Percentiles rank a stretch among this genome's conserved stretches.
These are phyloP conservation scores for Bellardia bayeri DNA, from an alignment of 2,888 invertebrate species.

Conservation along the genomic window DNA sequence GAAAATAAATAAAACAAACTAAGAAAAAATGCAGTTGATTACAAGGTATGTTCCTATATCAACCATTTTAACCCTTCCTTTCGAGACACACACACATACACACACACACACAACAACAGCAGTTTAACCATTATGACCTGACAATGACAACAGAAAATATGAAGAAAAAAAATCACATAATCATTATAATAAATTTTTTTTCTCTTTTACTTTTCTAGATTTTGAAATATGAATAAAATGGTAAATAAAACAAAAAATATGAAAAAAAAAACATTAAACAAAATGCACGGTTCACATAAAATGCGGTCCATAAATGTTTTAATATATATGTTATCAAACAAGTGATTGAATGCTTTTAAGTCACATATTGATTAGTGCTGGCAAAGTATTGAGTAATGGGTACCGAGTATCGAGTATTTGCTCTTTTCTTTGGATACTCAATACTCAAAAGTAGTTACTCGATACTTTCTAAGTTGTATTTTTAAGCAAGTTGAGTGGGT, in stretches of 20 bases:
- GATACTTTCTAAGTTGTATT: too few relatives aligned
- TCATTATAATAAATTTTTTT: constrained; percentile 9
- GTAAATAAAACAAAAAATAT: constrained; percentile 15
- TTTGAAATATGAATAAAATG: constrained; percentile 27
- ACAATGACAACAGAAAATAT: constrained; percentile 66
- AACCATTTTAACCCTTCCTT: not conserved
- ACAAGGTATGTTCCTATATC: not conserved
- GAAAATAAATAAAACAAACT: not conserved
- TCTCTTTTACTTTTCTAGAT: constrained; percentile 10
- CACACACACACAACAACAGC: constrained; percentile 3
- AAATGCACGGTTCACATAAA: not conserved
- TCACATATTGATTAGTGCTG: too few relatives aligned
- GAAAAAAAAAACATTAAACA: constrained; percentile 3
- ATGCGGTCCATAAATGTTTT: too few relatives aligned
- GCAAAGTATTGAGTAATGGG: too few relatives aligned
- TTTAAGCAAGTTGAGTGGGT: too few relatives aligned
- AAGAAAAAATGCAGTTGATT: constrained; percentile 21
- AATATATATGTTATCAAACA: too few relatives aligned
- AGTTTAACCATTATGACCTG: constrained; percentile 59
- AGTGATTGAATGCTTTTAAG: too few relatives aligned
- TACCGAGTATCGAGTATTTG: too few relatives aligned
- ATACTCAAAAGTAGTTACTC: too few relatives aligned
- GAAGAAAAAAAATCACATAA: constrained; percentile 34
- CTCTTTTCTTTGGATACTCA: too few relatives aligned
- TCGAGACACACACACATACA: not conserved